Conservation (phyloP, 2,888 invertebrate species). For the Notocelia uddmanniana region DNA sequence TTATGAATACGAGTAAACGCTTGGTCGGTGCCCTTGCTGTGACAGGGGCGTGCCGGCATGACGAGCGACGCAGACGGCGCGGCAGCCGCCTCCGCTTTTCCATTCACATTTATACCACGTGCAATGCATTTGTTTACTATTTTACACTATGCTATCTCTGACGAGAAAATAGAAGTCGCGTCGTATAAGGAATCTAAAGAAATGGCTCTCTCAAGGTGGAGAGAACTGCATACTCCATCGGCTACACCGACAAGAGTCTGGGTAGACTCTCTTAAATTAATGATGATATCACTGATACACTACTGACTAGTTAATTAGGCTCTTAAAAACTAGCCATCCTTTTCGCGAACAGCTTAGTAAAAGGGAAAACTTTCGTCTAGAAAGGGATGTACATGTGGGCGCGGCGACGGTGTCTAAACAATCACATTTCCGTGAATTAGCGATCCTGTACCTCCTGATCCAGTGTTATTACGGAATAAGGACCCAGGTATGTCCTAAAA, state of each 20-base stretch:
- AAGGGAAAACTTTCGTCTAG: background rate
- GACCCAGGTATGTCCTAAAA: too few relatives aligned
- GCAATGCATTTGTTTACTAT: slow-evolving; percentile 38
- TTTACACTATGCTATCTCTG: slow-evolving; percentile 9
- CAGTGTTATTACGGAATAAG: too few relatives aligned
- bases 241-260: too few relatives aligned
- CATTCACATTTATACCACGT: slow-evolving; percentile 39
- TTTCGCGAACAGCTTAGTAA: background rate
- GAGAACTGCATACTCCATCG: too few relatives aligned
- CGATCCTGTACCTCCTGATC: background rate
- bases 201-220: too few relatives aligned
- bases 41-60: slow-evolving; percentile 25
- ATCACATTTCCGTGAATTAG: background rate
- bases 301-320: slow-evolving; percentile 3
- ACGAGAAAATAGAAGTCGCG: too few relatives aligned
- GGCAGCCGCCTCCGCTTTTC: slow-evolving; percentile 29
- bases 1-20: background rate
- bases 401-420: background rate
- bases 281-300: slow-evolving; percentile 8
- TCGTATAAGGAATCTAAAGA: too few relatives aligned
- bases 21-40: slow-evolving; percentile 19
- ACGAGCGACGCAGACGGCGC: slow-evolving; percentile 40
- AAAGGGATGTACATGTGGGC: background rate
- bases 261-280: too few relatives aligned
- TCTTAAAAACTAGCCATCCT: slow-evolving; percentile 16